phyloP scores from a whole-genome alignment of 2,113 vertebrate genomes.

The Leptobrachium leishanense region DNA sequence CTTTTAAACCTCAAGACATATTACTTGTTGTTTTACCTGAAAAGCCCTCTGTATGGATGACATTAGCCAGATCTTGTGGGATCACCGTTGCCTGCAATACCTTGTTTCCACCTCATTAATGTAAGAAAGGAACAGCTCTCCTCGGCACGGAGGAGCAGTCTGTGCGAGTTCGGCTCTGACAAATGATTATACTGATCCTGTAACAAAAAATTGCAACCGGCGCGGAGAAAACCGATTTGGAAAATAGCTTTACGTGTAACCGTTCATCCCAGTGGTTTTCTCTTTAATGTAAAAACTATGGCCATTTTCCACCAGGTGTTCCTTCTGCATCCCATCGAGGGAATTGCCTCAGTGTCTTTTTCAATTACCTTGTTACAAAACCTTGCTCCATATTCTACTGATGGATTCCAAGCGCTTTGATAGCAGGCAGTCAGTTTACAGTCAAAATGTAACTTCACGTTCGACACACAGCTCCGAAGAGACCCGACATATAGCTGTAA shows the following conservation, averaged over 20 bases:
- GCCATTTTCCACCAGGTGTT: conserved; percentile 29
- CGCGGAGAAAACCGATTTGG: conserved; percentile 17
- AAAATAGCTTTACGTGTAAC: conserved; percentile 44
- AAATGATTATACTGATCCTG: conserved; percentile 38
- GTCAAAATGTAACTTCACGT: not conserved
- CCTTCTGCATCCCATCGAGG: conserved; percentile 16
- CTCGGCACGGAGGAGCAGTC: not conserved
- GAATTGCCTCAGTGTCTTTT: conserved; percentile 23
- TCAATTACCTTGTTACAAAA: conserved; percentile 38
- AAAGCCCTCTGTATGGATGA: not conserved
- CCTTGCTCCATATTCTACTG: not conserved
- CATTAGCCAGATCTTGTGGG: not conserved
- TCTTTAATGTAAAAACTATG: conserved; percentile 37
- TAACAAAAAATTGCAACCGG: conserved; percentile 22
- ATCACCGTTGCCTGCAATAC: not conserved
- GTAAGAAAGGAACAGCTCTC: not conserved
- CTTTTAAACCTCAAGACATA: not conserved
- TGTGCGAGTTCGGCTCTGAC: conserved; percentile 12
- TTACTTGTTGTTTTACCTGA: not conserved
- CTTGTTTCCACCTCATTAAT: conserved; percentile 5
- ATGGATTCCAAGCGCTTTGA: not conserved
- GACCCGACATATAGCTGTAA: no score
- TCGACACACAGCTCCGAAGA: not conserved
- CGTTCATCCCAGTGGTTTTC: conserved; percentile 23
- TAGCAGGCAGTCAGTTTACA: not conserved